phyloP scores from a whole-genome alignment of 2,113 vertebrate species.

The Passerina amoena region DNA sequence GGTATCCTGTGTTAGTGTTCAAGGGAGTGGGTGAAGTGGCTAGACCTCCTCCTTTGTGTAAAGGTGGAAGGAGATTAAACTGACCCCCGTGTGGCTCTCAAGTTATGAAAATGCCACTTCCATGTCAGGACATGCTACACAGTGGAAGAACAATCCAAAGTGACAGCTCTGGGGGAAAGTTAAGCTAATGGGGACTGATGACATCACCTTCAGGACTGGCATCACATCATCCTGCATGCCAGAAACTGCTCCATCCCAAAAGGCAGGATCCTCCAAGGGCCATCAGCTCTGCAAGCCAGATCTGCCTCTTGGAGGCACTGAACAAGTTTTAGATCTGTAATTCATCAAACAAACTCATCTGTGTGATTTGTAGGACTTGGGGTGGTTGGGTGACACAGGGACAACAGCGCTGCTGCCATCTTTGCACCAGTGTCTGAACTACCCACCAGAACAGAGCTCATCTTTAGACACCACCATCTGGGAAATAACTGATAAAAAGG shows the following conservation, averaged over 20 bases:
- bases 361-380: background rate
- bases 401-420: background rate
- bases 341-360: background rate
- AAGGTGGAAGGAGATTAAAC: background rate
- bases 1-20: background rate
- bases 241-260: background rate
- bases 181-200: background rate
- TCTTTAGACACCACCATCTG: background rate
- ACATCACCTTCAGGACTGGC: background rate
- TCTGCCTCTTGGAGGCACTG: background rate
- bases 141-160: background rate
- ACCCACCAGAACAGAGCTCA: background rate
- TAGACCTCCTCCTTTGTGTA: background rate
- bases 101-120: background rate
- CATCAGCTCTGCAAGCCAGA: background rate
- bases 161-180: background rate
- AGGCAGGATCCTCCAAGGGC: background rate
- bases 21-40: background rate
- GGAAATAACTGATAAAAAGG: background rate
- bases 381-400: background rate
- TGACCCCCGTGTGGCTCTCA: background rate
- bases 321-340: background rate
- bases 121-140: rapidly evolving
- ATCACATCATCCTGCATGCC: background rate
- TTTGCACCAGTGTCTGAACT: background rate